These are phyloP conservation scores for Reticulitermes lucifugus DNA, from an alignment of 2,888 invertebrate genomes.

Conservation along the genomic window DNA sequence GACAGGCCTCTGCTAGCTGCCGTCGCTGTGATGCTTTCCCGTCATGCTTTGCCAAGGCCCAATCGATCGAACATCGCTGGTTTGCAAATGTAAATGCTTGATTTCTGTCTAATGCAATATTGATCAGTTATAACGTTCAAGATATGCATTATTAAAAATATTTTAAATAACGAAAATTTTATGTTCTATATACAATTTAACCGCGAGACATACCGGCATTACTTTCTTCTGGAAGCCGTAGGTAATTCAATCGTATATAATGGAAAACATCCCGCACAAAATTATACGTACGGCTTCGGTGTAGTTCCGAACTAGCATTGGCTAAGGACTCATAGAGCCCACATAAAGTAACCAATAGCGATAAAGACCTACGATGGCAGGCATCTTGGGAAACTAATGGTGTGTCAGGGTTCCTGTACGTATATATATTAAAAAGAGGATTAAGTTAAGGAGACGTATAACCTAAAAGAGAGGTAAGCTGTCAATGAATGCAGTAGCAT, in stretches of 20 bases:
- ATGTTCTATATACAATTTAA: no score
- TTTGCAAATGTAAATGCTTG: slow-evolving; percentile 4
- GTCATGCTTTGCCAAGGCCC: slow-evolving; percentile 42
- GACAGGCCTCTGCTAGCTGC: slow-evolving; percentile 35
- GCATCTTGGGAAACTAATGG: slow-evolving; percentile 42
- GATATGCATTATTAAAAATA: no score
- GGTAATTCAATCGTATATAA: neutral
- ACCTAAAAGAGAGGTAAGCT: neutral
- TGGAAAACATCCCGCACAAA: neutral
- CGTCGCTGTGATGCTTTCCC: slow-evolving; percentile 48
- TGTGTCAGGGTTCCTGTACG: neutral
- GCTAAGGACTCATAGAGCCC: neutral
- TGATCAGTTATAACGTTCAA: neutral
- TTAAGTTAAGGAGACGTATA: neutral
- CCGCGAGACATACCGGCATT: neutral
- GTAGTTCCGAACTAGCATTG: neutral
- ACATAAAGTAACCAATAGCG: slow-evolving; percentile 7
- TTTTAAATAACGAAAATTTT: no score
- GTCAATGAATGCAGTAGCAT: no score
- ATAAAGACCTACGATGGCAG: neutral
- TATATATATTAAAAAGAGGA: neutral
- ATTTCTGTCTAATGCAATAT: neutral
- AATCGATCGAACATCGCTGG: slow-evolving; percentile 40
- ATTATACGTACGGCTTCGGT: neutral
- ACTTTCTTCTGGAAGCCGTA: neutral